Evolutionary conservation across 1,140 invertebrate genomes (phyloP).

Genomic region (Drosophila truncata): DNA sequence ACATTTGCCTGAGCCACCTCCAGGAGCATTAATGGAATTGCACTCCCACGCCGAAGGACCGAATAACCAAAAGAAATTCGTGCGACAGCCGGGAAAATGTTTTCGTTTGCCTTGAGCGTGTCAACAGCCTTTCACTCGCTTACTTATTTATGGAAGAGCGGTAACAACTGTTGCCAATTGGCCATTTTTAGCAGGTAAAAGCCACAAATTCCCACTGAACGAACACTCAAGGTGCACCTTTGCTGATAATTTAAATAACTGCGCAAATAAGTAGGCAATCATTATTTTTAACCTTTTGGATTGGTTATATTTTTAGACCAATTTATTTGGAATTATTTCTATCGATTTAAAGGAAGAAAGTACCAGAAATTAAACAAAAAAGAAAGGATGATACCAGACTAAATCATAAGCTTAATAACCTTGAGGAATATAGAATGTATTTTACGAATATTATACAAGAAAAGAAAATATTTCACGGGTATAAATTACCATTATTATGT

Average conservation of each 20-base stretch:
- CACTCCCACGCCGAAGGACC: constrained; percentile 18
- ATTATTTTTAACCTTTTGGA: background rate
- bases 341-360: background rate
- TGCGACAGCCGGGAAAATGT: constrained; percentile 19
- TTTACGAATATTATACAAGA: too few species aligned
- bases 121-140: constrained; percentile 18
- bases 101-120: constrained; percentile 11
- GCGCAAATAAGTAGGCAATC: constrained; percentile 31
- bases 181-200: background rate
- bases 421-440: background rate
- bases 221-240: constrained; percentile 3
- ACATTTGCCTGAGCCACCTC: constrained; percentile 10
- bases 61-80: background rate
- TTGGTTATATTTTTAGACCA: background rate
- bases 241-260: background rate
- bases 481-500: background rate
- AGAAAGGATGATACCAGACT: too few species aligned
- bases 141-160: constrained; percentile 32
- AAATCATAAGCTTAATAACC: background rate
- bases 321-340: background rate
- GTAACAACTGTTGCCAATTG: constrained; percentile 27
- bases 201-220: background rate
- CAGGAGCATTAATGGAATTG: constrained; percentile 32
- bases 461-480: too few species aligned
- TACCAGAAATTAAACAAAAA: background rate